These are phyloP conservation scores for Nipponia nippon DNA, from an alignment of 2,113 vertebrate species.

Conservation along the genomic window DNA sequence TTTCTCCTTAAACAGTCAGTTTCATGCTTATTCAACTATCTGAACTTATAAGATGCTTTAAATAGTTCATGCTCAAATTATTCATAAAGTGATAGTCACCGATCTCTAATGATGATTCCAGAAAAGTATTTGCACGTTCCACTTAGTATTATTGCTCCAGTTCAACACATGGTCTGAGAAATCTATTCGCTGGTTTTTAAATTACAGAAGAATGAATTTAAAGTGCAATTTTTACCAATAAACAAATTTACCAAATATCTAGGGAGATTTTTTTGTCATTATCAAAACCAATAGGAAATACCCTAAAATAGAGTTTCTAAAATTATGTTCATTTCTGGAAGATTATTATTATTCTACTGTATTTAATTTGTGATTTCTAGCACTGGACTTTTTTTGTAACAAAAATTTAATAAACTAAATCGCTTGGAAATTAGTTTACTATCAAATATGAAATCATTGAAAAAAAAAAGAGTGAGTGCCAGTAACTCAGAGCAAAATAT, in stretches of 20 bases:
- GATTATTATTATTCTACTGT: not conserved
- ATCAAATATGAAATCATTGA: not conserved
- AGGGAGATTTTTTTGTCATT: not conserved
- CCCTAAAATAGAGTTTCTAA: not conserved
- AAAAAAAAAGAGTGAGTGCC: not conserved
- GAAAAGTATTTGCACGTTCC: not conserved
- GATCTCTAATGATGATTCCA: not conserved
- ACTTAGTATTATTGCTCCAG: not conserved
- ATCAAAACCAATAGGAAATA: not conserved
- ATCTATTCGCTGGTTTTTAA: not conserved
- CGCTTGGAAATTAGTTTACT: not conserved
- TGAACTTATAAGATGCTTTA: not conserved
- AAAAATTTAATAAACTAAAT: not conserved
- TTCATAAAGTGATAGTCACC: not conserved
- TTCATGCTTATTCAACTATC: not conserved
- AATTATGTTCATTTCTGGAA: not conserved
- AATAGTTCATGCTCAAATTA: not conserved
- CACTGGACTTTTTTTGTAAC: not conserved
- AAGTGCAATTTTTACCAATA: not conserved
- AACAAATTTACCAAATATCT: not conserved
- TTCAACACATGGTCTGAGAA: not conserved
- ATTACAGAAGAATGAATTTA: not conserved
- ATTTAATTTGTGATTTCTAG: not conserved
- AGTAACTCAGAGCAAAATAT: not conserved
- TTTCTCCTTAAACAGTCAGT: not conserved